phyloP scores from a whole-genome alignment of 1,140 invertebrate genomes.

The Calycopis cecrops region DNA sequence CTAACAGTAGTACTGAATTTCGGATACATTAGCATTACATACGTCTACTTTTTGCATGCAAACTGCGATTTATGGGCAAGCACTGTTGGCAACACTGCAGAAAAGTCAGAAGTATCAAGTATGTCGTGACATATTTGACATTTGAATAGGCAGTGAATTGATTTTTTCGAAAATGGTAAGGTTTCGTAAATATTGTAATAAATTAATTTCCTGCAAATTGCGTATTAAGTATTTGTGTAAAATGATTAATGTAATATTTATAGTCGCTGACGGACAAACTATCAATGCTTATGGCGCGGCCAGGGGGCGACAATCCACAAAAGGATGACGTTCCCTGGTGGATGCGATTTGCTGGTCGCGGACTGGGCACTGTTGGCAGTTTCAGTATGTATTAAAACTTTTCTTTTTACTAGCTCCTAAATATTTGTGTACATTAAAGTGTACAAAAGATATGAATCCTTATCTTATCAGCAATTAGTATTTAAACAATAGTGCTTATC shows the following conservation, averaged over 20 bases:
- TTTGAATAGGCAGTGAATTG: slow-evolving; percentile 61
- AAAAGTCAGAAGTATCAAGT: no score
- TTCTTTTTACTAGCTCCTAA: slow-evolving; percentile 8
- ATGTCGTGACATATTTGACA: slow-evolving; percentile 32
- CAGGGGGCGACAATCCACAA: slow-evolving; percentile 82
- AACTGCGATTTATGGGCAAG: no score
- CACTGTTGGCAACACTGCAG: no score
- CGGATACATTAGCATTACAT: no score
- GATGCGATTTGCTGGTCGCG: slow-evolving; percentile 90
- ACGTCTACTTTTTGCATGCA: no score
- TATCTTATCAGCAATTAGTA: slow-evolving; percentile 41
- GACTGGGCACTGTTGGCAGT: slow-evolving; percentile 89
- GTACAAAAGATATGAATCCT: slow-evolving; percentile 5
- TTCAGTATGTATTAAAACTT: slow-evolving; percentile 65
- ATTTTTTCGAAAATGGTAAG: slow-evolving; percentile 71
- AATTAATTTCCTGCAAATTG: slow-evolving; percentile 9
- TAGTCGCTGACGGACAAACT: slow-evolving; percentile 88
- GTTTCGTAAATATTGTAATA: slow-evolving; percentile 34
- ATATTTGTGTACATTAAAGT: not conserved
- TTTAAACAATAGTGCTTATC: slow-evolving; percentile 24
- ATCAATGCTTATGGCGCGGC: slow-evolving; percentile 83
- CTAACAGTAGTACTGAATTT: no score
- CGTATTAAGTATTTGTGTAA: not conserved
- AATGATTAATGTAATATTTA: slow-evolving; percentile 36
- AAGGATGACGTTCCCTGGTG: slow-evolving; percentile 92